Conservation (phyloP, 2,113 vertebrate species). For the Aptenodytes forsteri region DNA sequence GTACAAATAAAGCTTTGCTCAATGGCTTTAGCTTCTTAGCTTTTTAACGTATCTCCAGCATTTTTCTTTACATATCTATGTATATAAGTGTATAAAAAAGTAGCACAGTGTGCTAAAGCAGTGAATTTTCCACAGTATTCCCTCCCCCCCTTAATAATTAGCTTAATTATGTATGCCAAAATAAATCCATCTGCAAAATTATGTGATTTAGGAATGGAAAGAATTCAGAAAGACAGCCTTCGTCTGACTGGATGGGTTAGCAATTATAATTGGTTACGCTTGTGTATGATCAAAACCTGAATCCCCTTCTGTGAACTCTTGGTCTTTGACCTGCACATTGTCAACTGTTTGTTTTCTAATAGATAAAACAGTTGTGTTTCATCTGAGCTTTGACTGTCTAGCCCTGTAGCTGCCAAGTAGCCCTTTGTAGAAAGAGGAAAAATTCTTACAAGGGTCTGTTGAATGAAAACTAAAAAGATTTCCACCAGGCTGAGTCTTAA, state of each 20-base stretch:
- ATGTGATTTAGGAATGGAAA: constrained; percentile 15
- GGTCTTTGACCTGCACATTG: constrained; percentile 8
- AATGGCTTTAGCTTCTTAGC: background rate
- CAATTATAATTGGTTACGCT: constrained; percentile 36
- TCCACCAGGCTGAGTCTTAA: background rate
- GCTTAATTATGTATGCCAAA: constrained; percentile 18
- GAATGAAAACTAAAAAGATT: background rate
- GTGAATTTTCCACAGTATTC: background rate
- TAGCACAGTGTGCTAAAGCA: background rate
- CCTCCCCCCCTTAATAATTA: background rate
- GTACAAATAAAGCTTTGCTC: background rate
- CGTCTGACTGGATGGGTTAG: constrained; percentile 46
- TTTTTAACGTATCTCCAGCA: background rate
- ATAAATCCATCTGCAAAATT: constrained; percentile 62
- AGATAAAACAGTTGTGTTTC: background rate
- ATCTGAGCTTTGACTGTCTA: background rate
- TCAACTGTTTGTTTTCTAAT: constrained; percentile 38
- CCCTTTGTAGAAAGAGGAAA: background rate
- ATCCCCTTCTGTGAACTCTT: constrained; percentile 24
- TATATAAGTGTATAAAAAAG: background rate
- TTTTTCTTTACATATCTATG: background rate
- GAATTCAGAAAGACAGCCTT: constrained; percentile 35
- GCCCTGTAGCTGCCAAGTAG: background rate
- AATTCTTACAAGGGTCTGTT: background rate
- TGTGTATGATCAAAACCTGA: constrained; percentile 17